Base-by-base conservation (phyloP, 1,140 invertebrate species). In the Drosophila lacteicornis region DNA sequence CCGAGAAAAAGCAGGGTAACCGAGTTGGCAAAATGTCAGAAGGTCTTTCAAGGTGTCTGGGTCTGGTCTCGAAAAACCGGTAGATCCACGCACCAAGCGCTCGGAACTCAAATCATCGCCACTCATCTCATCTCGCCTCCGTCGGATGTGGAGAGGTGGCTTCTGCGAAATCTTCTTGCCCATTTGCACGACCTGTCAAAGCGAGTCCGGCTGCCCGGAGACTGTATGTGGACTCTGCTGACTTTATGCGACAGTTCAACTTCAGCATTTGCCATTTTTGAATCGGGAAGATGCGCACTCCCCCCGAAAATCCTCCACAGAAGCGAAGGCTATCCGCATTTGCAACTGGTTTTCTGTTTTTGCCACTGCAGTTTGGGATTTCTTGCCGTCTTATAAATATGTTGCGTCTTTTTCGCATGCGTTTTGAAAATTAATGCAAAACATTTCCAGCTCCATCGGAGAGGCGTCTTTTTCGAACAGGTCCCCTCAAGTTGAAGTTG, bases 261-360 rank as follows among this genome's bases (percentile, higher is more conserved):
- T 79, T 79, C 79, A 84, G 42, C 85, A 81, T 84, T 79, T 90
- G 70, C 78, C 74, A 77, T 53, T 74, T 70, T 67, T 47, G 46
- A 36, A 62, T 60, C 58, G 58, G 80, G 73, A 80, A 83, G 42
- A 61, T 30, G 38, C 47, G 13, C 57, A 55, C 13, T 19, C 49
- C 42, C 49, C 27, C 25, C 33, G 25, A 40, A 19, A 38, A 65
- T 50, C 19, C 25, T n/a, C 25, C 56, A 13, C 70, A 22, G 33
- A 40, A 42, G 36, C 47, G 80, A 87, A 87, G 84, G 80, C 74
- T 75, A 81, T 75, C 81, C 77, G 78, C 73, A 68, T 68, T 75
- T 70, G 53, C 55, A 59, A 87, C 84, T 71, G 84, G 84, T 90
- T 88, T 85, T 51, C n/a, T 17, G 40, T 49, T 56, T 82, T 50